Evolutionary conservation across 1,140 invertebrate genomes (phyloP), one percentile per base, ranked within the genome.

Genomic region (Drosophila arizonae): DNA sequence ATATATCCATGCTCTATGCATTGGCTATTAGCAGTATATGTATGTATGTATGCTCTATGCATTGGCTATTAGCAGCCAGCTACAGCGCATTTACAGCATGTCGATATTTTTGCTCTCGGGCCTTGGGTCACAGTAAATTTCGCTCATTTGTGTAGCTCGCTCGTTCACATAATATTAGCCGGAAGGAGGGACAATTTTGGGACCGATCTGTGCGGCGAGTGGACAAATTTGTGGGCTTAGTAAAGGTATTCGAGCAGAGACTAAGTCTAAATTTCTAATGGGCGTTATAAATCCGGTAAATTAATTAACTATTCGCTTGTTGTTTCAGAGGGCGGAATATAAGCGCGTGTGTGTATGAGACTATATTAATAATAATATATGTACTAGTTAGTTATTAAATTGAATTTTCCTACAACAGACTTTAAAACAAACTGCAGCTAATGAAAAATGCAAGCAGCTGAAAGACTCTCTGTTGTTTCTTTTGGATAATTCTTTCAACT

Each of bases 41-140:
- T 6, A 6, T 30, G 4, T 30, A 67, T 67, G 46, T 50, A 36
- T 11, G 10, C 36, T 39, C 50, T 58, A 6, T 52, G 57, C 55
- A 67, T 68, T 67, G 64, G 64, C 70, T 61, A 68, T 72, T 68
- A 72, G 52, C 64, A 67, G 64, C n/a, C 48, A 41, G 30, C 36
- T 58, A 54, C 1, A 8, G 6, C 26, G 21, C 54, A 72, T 72
- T 67, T 45, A 66, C 62, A 43, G 50, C 17, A 55, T 60, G 63
- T 67, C 70, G 50, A 72, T 72, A 67, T 72, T 60, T 58, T 8
- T 17, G n/a, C 9, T 15, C n/a, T 46, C 3, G 54, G 10, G 10
- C 6, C 21, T 33, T 64, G 41, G 17, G n/a, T 17, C 36, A 39
- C 36, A 39, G 26, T 50, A 70, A 64, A 65, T 50, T 33, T 58